Evolutionary conservation across 2,113 vertebrate genomes (phyloP).

Genomic region (Fulica atra): DNA sequence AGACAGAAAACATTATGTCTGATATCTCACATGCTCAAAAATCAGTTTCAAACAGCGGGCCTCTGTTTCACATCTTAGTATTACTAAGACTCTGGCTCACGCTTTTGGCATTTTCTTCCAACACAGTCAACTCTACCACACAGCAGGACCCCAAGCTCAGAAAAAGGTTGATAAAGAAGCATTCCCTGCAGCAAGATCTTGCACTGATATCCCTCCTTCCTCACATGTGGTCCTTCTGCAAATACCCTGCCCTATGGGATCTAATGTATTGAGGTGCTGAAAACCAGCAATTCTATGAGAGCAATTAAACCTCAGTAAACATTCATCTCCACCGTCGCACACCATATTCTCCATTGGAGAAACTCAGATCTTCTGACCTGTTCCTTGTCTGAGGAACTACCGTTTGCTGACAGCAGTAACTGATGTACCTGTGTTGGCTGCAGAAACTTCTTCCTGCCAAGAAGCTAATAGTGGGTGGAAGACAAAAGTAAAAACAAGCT

Average conservation of each 20-base stretch:
- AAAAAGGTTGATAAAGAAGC: neutral
- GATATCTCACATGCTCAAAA: neutral
- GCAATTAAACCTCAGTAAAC: neutral
- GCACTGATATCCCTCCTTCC: neutral
- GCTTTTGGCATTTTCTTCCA: neutral
- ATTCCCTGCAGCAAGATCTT: neutral
- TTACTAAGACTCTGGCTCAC: neutral
- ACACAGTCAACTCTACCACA: neutral
- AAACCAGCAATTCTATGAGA: neutral
- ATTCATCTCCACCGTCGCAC: neutral
- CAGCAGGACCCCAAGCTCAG: neutral
- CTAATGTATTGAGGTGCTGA: neutral
- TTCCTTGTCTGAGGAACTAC: neutral
- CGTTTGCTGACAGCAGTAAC: neutral
- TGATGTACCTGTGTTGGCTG: neutral
- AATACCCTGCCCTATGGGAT: neutral
- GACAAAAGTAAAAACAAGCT: neutral
- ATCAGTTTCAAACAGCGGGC: neutral
- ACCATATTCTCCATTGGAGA: neutral
- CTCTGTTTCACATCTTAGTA: neutral
- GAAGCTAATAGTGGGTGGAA: neutral
- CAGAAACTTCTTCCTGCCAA: neutral
- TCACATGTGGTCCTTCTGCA: accelerated
- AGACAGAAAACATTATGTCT: neutral
- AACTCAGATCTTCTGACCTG: neutral